These are phyloP conservation scores for Odontothrips loti DNA, from an alignment of 2,888 invertebrate genomes.

Conservation along the genomic window DNA sequence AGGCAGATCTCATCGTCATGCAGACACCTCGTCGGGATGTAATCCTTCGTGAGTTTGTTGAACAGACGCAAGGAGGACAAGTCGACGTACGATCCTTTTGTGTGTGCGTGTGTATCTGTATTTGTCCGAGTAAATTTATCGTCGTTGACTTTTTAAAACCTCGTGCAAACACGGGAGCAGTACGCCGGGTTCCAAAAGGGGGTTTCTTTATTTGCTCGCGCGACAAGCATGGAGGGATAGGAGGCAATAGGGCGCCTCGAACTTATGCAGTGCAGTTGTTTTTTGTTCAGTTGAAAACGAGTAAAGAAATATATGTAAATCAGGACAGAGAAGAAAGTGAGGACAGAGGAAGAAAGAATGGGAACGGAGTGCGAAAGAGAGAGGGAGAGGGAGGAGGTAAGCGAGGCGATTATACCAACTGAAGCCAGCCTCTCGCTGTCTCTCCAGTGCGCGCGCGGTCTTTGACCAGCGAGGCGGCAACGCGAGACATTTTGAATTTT, in stretches of 20 bases:
- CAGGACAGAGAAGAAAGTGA: background rate
- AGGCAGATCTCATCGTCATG: no score
- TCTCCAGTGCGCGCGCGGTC: background rate
- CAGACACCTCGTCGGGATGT: no score
- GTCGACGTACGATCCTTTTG: slow-evolving; percentile 3
- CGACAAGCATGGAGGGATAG: background rate
- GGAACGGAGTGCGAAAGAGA: background rate
- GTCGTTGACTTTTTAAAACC: slow-evolving; percentile 7
- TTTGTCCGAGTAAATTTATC: background rate
- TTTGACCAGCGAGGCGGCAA: background rate
- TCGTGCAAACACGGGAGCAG: background rate
- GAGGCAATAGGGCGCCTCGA: background rate
- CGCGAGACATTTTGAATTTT: background rate
- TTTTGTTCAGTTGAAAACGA: background rate
- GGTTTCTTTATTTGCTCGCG: no score
- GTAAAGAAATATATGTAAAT: background rate
- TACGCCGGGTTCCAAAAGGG: background rate
- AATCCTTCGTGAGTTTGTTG: no score
- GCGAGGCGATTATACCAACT: background rate
- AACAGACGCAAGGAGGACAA: no score
- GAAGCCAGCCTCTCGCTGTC: background rate
- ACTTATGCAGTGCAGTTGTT: background rate
- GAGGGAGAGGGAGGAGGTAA: background rate
- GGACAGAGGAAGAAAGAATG: background rate
- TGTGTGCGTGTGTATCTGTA: background rate